A percentile compares a stretch with the other conserved stretches of the same genome.
Evolutionary conservation across 2,797 vertebrate genomes (phyloP).

Genomic region (Danio choprae): DNA sequence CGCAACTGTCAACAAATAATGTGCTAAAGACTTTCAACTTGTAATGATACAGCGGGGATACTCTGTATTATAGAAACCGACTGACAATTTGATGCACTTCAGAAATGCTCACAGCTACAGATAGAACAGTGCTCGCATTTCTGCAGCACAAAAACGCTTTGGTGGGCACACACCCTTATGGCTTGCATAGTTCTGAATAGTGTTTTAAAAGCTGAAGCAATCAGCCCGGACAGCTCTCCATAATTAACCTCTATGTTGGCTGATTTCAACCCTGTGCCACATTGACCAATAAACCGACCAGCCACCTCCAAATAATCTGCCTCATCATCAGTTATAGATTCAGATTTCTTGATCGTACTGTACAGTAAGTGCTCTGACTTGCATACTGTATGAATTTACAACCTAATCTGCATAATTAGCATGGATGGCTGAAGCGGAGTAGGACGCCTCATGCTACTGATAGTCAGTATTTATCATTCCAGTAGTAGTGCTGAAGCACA

Average conservation of each 20-base stretch:
- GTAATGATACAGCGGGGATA: too few relatives aligned
- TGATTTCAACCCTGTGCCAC: constrained; percentile 58
- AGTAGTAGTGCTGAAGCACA: not conserved
- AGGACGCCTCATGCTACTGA: not conserved
- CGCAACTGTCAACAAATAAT: too few relatives aligned
- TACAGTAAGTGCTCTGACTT: constrained; percentile 12
- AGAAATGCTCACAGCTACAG: too few relatives aligned
- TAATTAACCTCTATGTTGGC: constrained; percentile 58
- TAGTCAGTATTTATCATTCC: not conserved
- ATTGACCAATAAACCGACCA: constrained; percentile 60
- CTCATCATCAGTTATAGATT: constrained; percentile 22
- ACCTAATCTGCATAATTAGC: not conserved
- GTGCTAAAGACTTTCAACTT: too few relatives aligned
- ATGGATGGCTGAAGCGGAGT: not conserved
- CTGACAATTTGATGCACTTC: too few relatives aligned
- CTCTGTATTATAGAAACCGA: too few relatives aligned
- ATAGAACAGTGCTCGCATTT: too few relatives aligned
- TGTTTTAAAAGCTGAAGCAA: too few relatives aligned
- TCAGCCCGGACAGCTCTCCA: constrained; percentile 55
- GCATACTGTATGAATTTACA: not conserved
- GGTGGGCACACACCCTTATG: too few relatives aligned
- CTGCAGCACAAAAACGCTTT: too few relatives aligned
- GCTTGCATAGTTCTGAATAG: too few relatives aligned
- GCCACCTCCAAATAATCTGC: constrained; percentile 62
- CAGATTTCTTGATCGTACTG: constrained; percentile 4